Evolutionary conservation across 2,888 invertebrate genomes (phyloP).

Genomic region (Drepanosiphum platanoidis): DNA sequence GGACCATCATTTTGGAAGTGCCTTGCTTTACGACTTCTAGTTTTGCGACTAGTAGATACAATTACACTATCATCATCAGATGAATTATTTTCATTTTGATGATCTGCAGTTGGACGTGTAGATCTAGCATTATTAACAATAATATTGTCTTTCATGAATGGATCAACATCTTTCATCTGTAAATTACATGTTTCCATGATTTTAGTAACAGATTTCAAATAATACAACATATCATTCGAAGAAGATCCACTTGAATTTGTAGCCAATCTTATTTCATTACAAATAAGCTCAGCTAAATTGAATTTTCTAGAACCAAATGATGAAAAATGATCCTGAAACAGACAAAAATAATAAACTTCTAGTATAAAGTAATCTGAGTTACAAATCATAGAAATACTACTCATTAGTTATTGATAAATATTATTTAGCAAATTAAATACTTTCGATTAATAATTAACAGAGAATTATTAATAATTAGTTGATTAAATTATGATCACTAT

Average conservation of each 20-base stretch:
- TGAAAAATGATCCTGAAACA: constrained; percentile 49
- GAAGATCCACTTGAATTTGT: constrained; percentile 3
- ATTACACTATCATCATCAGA: not conserved
- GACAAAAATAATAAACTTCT: constrained; percentile 18
- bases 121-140: not conserved
- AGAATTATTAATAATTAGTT: no score
- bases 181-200: constrained; percentile 39
- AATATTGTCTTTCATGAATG: constrained; percentile 13
- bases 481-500: no score
- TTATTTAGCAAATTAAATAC: no score
- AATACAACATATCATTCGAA: constrained; percentile 28
- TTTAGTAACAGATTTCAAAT: constrained; percentile 24
- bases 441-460: no score
- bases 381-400: no score
- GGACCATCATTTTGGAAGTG: not conserved
- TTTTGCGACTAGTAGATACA: not conserved
- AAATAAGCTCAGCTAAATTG: constrained; percentile 46
- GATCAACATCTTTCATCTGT: constrained; percentile 38
- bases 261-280: constrained; percentile 47
- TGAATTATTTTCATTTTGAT: not conserved
- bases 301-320: constrained; percentile 39
- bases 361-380: no score
- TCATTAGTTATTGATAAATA: no score
- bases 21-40: not conserved
- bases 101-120: not conserved